Percentiles rank a stretch among this genome's conserved stretches.
Conservation (phyloP, 2,888 invertebrate species). For the Gibbula magus region DNA sequence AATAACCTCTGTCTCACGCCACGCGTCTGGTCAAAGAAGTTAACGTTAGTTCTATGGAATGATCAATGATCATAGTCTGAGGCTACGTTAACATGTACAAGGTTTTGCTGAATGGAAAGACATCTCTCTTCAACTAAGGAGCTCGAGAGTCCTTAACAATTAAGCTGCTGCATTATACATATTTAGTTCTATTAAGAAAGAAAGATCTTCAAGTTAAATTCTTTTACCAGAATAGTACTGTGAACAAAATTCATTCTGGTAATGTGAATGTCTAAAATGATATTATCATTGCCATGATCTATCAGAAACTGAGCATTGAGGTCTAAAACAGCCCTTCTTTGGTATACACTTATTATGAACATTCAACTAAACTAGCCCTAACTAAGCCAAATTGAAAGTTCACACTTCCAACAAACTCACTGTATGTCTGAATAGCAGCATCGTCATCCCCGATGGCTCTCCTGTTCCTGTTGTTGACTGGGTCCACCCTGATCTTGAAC, state of each 20-base stretch:
- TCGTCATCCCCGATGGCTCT: slow-evolving; percentile 45
- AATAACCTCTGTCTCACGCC: slow-evolving; percentile 78
- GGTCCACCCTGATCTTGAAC: slow-evolving; percentile 30
- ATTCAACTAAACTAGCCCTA: not conserved
- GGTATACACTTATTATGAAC: not conserved
- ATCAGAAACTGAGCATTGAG: not conserved
- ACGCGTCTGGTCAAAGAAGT: slow-evolving; percentile 49
- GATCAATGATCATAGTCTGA: too few species aligned
- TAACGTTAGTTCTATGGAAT: not conserved
- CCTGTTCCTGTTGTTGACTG: slow-evolving; percentile 36
- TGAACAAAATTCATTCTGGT: not conserved
- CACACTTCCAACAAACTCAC: not conserved
- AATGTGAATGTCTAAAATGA: not conserved
- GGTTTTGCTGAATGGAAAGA: too few species aligned
- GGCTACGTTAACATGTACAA: too few species aligned
- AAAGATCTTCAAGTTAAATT: too few species aligned
- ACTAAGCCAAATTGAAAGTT: too few species aligned
- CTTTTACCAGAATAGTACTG: too few species aligned
- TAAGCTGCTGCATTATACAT: too few species aligned
- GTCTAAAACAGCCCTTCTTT: not conserved
- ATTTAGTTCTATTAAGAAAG: too few species aligned
- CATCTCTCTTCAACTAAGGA: too few species aligned
- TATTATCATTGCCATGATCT: slow-evolving; percentile 80
- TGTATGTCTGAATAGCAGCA: slow-evolving; percentile 13
- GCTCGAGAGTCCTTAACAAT: too few species aligned